Evolutionary conservation across 2,113 vertebrate genomes (phyloP).

Genomic region (Syrmaticus mikado): DNA sequence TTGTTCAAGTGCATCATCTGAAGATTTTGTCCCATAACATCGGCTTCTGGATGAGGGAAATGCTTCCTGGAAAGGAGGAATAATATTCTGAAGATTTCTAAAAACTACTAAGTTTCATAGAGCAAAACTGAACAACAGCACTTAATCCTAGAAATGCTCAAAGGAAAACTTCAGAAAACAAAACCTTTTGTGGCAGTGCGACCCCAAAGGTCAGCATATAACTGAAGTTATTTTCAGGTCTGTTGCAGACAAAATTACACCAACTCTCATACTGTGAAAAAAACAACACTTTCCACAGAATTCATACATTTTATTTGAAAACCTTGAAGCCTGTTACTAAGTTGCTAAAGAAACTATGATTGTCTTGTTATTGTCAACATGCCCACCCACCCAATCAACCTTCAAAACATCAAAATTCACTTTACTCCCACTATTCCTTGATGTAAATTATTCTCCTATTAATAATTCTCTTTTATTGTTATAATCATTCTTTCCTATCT

Average conservation of each 20-base stretch:
- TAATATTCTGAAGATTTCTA: not conserved
- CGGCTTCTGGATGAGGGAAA: not conserved
- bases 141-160: not conserved
- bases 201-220: not conserved
- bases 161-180: not conserved
- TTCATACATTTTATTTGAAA: not conserved
- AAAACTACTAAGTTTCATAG: not conserved
- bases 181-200: not conserved
- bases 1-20: not conserved
- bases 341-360: constrained; percentile 16
- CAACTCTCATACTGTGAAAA: not conserved
- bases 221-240: not conserved
- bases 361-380: constrained; percentile 70
- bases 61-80: not conserved
- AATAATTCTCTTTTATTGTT: constrained; percentile 70
- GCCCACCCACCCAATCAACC: constrained; percentile 51
- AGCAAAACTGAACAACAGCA: not conserved
- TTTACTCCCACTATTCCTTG: constrained; percentile 62
- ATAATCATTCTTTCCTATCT: not conserved
- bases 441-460: constrained; percentile 65
- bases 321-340: constrained; percentile 3
- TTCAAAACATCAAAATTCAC: constrained; percentile 65
- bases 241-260: not conserved
- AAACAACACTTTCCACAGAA: not conserved
- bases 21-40: not conserved